These are phyloP conservation scores for Escarpia spicata DNA, from an alignment of 2,888 invertebrate genomes.

Conservation along the genomic window DNA sequence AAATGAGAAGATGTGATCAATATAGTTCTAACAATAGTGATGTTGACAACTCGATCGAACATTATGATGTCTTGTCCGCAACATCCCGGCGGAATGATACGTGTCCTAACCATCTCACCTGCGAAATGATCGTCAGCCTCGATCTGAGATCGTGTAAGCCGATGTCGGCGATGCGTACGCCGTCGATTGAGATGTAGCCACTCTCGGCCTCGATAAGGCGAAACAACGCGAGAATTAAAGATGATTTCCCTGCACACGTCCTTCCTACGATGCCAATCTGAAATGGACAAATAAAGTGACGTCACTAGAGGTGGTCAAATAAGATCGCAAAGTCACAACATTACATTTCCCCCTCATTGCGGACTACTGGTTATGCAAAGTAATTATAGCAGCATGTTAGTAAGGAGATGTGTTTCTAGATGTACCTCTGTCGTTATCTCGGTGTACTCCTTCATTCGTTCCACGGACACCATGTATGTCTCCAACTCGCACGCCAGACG, in stretches of 20 bases:
- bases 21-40: too few relatives aligned
- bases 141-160: slow-evolving; percentile 74
- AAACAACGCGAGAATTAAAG: slow-evolving; percentile 55
- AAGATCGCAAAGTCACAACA: too few relatives aligned
- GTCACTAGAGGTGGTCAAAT: not conserved
- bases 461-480: slow-evolving; percentile 40
- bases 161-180: slow-evolving; percentile 47
- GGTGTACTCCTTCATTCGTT: slow-evolving; percentile 38
- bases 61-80: too few relatives aligned
- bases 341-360: not conserved
- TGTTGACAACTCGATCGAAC: too few relatives aligned
- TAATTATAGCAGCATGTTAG: not conserved
- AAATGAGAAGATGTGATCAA: too few relatives aligned
- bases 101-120: slow-evolving; percentile 61
- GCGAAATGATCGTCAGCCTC: slow-evolving; percentile 66
- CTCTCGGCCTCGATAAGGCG: slow-evolving; percentile 54
- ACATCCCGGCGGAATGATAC: not conserved
- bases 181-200: slow-evolving; percentile 56
- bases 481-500: slow-evolving; percentile 34
- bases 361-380: not conserved
- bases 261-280: slow-evolving; percentile 59
- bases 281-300: not conserved
- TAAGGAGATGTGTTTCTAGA: not conserved
- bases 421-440: slow-evolving; percentile 32
- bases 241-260: slow-evolving; percentile 59